Evolutionary conservation across 2,113 vertebrate species (phyloP).

Genomic region (Oryzias javanicus): DNA sequence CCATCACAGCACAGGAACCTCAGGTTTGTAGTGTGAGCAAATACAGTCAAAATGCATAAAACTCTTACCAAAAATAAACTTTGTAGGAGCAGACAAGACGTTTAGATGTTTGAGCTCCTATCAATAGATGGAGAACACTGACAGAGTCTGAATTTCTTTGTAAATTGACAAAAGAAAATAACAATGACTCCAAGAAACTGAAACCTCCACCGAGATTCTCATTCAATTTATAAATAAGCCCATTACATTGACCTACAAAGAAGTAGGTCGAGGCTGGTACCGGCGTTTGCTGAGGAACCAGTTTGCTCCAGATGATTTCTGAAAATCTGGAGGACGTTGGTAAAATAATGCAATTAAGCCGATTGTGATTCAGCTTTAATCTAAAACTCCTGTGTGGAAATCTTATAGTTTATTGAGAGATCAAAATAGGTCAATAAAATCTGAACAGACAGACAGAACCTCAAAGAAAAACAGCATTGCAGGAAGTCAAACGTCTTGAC

Average conservation of each 20-base stretch:
- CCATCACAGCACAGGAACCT: too few species aligned
- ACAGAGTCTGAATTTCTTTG: too few species aligned
- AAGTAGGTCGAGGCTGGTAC: conserved; percentile 47
- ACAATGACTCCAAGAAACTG: conserved; percentile 2
- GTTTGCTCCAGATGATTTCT: conserved; percentile 23
- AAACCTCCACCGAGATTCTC: not conserved
- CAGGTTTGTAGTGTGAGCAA: too few species aligned
- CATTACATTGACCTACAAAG: conserved; percentile 41
- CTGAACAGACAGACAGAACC: conserved; percentile 1
- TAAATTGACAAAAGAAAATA: not conserved
- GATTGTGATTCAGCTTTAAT: conserved; percentile 1
- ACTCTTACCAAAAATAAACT: too few species aligned
- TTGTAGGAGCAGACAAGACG: too few species aligned
- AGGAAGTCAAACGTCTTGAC: conserved; percentile 54
- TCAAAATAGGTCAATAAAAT: conserved; percentile 4
- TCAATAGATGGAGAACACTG: too few species aligned
- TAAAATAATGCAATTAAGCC: not conserved
- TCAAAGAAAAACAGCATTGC: conserved; percentile 42
- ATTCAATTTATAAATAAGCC: conserved; percentile 26
- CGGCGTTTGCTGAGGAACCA: conserved; percentile 16
- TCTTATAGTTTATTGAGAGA: conserved; percentile 3
- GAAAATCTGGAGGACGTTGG: conserved; percentile 1
- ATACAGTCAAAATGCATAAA: too few species aligned
- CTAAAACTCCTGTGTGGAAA: not conserved
- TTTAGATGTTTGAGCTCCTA: too few species aligned